Conservation (phyloP, 2,113 vertebrate species). For the Syngnathoides biaculeatus region DNA sequence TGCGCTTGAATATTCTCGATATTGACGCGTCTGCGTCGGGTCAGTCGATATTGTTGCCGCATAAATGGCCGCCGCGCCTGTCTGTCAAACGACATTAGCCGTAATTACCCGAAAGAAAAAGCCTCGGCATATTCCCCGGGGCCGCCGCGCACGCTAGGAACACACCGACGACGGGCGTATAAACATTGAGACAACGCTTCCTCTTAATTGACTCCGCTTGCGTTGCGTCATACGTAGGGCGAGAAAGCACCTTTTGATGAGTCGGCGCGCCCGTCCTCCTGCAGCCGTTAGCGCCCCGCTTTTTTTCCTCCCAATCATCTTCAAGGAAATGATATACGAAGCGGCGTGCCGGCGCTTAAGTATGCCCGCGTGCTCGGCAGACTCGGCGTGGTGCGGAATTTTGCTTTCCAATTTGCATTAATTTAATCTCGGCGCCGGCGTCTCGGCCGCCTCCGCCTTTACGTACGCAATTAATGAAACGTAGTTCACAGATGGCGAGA, state of each 20-base stretch:
- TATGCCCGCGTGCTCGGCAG: constrained; percentile 26
- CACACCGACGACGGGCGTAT: background rate
- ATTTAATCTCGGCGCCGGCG: constrained; percentile 30
- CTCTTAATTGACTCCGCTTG: constrained; percentile 51
- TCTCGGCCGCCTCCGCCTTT: constrained; percentile 16
- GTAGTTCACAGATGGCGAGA: constrained; percentile 13
- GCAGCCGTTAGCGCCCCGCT: constrained; percentile 13
- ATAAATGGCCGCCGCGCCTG: constrained; percentile 30
- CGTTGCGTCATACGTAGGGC: constrained; percentile 13
- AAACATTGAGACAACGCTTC: constrained; percentile 40
- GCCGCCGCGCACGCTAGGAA: constrained; percentile 20
- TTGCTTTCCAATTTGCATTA: constrained; percentile 32
- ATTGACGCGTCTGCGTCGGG: constrained; percentile 8
- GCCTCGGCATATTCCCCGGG: constrained; percentile 39
- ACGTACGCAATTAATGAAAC: constrained; percentile 19
- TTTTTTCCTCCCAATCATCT: constrained; percentile 8
- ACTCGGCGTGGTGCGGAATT: constrained; percentile 22
- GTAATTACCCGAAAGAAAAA: constrained; percentile 63
- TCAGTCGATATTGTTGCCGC: constrained; percentile 25
- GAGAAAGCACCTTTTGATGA: constrained; percentile 33
- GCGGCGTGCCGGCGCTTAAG: constrained; percentile 9
- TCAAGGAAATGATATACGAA: constrained; percentile 29
- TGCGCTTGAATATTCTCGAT: background rate
- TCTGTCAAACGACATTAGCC: constrained; percentile 67
- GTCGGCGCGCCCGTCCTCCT: constrained; percentile 18